These are phyloP conservation scores for Hemiscyllium ocellatum DNA, from an alignment of 2,113 vertebrate species.

Conservation along the genomic window DNA sequence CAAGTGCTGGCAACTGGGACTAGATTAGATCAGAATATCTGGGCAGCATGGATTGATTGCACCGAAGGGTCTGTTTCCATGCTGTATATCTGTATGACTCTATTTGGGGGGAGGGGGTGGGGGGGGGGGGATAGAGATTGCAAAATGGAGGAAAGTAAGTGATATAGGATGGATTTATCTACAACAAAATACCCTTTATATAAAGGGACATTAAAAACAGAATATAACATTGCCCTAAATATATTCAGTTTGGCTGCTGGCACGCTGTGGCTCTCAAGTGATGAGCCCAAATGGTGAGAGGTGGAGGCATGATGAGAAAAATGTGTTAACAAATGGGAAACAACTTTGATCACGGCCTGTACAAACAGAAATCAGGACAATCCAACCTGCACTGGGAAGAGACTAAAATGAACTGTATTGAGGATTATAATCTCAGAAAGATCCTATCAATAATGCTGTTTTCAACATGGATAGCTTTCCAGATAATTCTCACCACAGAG, in stretches of 20 bases:
- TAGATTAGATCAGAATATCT: too few species aligned
- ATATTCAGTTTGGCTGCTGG: not conserved
- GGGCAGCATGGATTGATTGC: too few species aligned
- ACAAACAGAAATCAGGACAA: not conserved
- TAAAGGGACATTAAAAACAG: too few species aligned
- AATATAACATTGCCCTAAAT: not conserved
- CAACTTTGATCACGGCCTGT: not conserved
- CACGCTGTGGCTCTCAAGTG: not conserved
- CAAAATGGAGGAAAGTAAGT: not conserved
- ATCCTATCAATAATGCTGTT: not conserved
- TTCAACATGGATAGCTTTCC: not conserved
- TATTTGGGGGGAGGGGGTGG: too few species aligned
- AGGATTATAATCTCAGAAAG: not conserved
- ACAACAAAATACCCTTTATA: not conserved
- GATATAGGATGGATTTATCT: not conserved
- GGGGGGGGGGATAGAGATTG: not conserved
- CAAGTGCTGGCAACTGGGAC: too few species aligned
- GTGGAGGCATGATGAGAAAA: not conserved
- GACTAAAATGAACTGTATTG: not conserved
- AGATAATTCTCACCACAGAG: not conserved
- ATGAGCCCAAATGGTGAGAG: not conserved
- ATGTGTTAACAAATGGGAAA: not conserved
- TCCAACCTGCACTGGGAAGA: not conserved
- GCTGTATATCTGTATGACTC: too few species aligned
- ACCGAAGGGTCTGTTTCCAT: too few species aligned